These are phyloP conservation scores for Austrofundulus limnaeus DNA, from an alignment of 2,113 vertebrate genomes.

Conservation along the genomic window DNA sequence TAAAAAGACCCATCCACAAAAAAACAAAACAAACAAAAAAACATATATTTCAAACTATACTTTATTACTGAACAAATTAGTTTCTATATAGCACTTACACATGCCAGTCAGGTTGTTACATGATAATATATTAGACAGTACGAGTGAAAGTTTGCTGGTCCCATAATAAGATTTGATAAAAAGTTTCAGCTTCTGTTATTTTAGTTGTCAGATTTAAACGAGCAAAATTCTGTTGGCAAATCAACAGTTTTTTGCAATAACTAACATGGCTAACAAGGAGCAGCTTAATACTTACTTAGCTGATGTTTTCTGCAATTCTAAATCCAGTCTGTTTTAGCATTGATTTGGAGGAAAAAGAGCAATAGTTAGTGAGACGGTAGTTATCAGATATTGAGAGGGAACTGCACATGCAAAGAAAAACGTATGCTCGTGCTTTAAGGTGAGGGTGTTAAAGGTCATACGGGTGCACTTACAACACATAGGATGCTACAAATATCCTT, in stretches of 20 bases:
- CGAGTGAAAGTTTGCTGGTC: not conserved
- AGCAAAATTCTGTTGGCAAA: no score
- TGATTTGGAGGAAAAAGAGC: slow-evolving; percentile 45
- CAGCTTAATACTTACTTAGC: slow-evolving; percentile 83
- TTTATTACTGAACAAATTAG: no score
- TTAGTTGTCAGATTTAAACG: not conserved
- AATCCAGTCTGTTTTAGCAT: slow-evolving; percentile 88
- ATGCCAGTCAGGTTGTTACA: no score
- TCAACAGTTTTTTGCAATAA: no score
- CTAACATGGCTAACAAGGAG: not conserved
- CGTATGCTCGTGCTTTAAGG: slow-evolving; percentile 10
- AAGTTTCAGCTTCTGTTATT: not conserved
- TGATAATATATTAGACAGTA: not conserved
- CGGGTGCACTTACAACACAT: slow-evolving; percentile 24
- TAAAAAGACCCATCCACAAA: no score
- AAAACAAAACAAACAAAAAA: no score
- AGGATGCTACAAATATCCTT: not conserved
- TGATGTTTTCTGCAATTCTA: slow-evolving; percentile 86
- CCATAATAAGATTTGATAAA: not conserved
- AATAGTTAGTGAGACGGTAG: slow-evolving; percentile 38
- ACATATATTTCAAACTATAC: no score
- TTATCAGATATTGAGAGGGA: not conserved
- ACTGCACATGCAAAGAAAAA: slow-evolving; percentile 44
- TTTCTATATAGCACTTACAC: no score
- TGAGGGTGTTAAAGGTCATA: slow-evolving; percentile 3